These are phyloP conservation scores for Elymnias hypermnestra DNA, from an alignment of 1,140 invertebrate genomes.

Conservation along the genomic window DNA sequence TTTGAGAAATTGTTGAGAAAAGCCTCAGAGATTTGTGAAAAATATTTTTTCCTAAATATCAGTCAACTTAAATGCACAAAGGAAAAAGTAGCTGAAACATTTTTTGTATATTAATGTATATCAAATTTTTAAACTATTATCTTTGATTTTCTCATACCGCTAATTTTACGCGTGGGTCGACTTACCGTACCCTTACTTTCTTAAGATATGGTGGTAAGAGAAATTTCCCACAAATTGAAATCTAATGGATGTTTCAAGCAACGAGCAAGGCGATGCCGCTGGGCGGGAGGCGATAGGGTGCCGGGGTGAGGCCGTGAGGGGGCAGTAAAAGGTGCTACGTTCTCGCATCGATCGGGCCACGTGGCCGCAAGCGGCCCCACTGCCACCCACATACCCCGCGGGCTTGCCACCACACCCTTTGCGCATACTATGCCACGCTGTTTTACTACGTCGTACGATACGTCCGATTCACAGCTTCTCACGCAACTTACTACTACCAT, in stretches of 20 bases:
- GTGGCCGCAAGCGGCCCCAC: conserved; percentile 6
- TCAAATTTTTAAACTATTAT: too few relatives aligned
- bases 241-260: conserved; percentile 9
- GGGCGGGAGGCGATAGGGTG: neutral
- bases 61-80: too few relatives aligned
- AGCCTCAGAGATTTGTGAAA: too few relatives aligned
- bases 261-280: neutral
- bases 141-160: too few relatives aligned
- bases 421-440: conserved; percentile 6
- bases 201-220: neutral
- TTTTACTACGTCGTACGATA: conserved; percentile 1
- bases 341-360: conserved; percentile 22
- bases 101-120: too few relatives aligned
- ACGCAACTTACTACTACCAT: neutral
- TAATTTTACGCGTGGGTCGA: too few relatives aligned
- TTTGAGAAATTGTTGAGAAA: too few relatives aligned
- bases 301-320: neutral
- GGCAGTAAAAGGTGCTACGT: conserved; percentile 10
- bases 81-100: too few relatives aligned
- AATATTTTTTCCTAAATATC: too few relatives aligned
- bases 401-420: neutral
- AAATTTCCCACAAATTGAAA: conserved; percentile 13
- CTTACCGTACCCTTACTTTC: too few relatives aligned
- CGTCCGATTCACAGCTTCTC: conserved; percentile 11
- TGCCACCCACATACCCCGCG: neutral